phyloP scores from a whole-genome alignment of 2,797 vertebrate species.

The Denticeps clupeoides region DNA sequence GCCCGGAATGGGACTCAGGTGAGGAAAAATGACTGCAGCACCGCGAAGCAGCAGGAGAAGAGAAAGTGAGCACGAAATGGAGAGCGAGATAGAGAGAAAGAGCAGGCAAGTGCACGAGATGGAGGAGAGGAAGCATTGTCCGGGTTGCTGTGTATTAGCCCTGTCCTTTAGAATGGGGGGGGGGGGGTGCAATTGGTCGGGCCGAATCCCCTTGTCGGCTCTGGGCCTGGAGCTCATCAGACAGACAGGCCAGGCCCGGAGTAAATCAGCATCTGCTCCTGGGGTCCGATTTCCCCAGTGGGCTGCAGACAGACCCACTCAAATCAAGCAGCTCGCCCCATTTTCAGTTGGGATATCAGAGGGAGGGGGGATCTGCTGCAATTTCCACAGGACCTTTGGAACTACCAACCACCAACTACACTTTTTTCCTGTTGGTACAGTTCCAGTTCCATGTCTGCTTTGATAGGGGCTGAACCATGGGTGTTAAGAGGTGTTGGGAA shows the following conservation, averaged over 20 bases:
- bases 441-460: too few relatives aligned
- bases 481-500: too few relatives aligned
- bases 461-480: too few relatives aligned
- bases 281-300: slow-evolving; percentile 54
- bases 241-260: slow-evolving; percentile 50
- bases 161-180: slow-evolving; percentile 56
- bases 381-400: slow-evolving; percentile 33
- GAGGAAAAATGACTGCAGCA: slow-evolving; percentile 59
- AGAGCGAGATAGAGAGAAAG: slow-evolving; percentile 37
- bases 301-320: slow-evolving; percentile 48
- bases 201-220: slow-evolving; percentile 49
- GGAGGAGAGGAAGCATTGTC: slow-evolving; percentile 36
- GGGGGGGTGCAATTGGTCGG: slow-evolving; percentile 54
- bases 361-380: slow-evolving; percentile 26
- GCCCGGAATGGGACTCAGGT: slow-evolving; percentile 47
- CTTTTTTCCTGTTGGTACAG: too few relatives aligned
- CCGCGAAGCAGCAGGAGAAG: slow-evolving; percentile 40
- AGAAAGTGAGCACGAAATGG: neutral
- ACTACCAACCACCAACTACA: too few relatives aligned
- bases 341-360: slow-evolving; percentile 29
- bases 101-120: slow-evolving; percentile 36
- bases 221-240: slow-evolving; percentile 55
- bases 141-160: slow-evolving; percentile 44
- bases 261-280: slow-evolving; percentile 56
- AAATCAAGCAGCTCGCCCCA: slow-evolving; percentile 37